phyloP scores from a whole-genome alignment of 2,888 invertebrate species.

The Amblyteles armatorius region DNA sequence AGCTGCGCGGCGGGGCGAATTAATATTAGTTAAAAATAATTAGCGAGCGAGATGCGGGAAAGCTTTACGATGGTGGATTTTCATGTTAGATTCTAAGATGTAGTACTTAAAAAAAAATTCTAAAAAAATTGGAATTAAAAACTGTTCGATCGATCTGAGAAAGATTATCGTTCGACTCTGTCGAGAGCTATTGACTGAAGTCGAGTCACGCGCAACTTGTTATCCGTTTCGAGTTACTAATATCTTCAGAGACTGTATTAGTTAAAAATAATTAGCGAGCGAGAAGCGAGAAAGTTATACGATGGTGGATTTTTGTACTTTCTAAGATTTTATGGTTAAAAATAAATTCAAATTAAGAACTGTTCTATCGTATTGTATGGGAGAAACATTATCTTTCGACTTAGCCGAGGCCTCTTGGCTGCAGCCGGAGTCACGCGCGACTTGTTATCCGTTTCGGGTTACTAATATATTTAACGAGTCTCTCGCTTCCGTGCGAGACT shows the following conservation, averaged over 20 bases:
- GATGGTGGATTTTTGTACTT: neutral
- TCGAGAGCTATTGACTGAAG: neutral
- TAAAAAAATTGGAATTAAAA: neutral
- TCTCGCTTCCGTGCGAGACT: conserved; percentile 35
- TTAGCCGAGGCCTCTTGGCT: neutral
- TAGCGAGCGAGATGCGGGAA: conserved; percentile 39
- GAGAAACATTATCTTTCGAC: neutral
- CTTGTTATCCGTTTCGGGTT: conserved; percentile 19
- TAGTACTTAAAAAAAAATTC: neutral
- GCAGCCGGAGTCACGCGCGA: neutral
- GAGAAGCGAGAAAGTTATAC: neutral
- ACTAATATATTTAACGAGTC: conserved; percentile 17
- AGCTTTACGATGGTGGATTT: neutral
- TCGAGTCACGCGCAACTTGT: neutral
- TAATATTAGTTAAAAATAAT: conserved; percentile 73
- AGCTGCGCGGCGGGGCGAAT: conserved; percentile 70
- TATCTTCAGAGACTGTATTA: conserved; percentile 58
- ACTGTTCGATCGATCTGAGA: neutral
- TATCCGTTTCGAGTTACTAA: conserved; percentile 6
- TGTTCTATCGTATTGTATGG: neutral
- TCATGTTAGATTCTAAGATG: neutral
- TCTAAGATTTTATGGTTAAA: too few species aligned
- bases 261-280: conserved; percentile 65
- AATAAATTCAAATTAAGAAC: neutral
- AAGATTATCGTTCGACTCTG: neutral